Percentiles rank a stretch among this genome's conserved stretches.
Conservation (phyloP, 1,140 invertebrate genomes). For the Bombus fervidus region DNA sequence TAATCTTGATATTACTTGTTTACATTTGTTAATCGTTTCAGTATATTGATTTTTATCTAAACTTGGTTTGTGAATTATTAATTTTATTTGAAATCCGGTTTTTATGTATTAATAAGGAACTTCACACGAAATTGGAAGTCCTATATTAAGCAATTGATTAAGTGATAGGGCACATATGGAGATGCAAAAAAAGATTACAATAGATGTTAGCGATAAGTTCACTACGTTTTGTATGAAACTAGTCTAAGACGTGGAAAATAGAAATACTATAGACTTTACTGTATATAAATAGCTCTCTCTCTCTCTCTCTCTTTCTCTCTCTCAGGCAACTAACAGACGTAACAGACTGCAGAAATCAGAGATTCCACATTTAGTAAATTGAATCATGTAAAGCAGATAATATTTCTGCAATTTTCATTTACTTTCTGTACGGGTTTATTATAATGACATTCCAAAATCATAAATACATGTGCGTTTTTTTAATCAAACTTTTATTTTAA, state of each 20-base stretch:
- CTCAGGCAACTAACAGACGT: slow-evolving; percentile 47
- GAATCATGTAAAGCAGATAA: not conserved
- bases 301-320: too few species aligned
- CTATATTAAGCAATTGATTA: slow-evolving; percentile 9
- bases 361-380: slow-evolving; percentile 13
- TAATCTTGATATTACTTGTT: slow-evolving; percentile 45
- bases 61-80: slow-evolving; percentile 15
- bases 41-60: slow-evolving; percentile 62
- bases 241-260: slow-evolving; percentile 68
- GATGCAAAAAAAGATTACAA: slow-evolving; percentile 39
- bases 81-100: slow-evolving; percentile 21
- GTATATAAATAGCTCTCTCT: slow-evolving; percentile 45
- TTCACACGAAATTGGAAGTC: slow-evolving; percentile 17
- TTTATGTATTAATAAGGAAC: not conserved
- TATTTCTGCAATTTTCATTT: slow-evolving; percentile 26
- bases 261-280: slow-evolving; percentile 48
- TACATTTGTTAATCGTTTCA: slow-evolving; percentile 44
- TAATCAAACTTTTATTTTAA: slow-evolving; percentile 43
- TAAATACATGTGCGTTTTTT: slow-evolving; percentile 30
- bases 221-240: slow-evolving; percentile 73
- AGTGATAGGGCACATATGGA: not conserved
- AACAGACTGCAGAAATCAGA: slow-evolving; percentile 34
- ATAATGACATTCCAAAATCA: slow-evolving; percentile 60
- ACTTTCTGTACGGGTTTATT: slow-evolving; percentile 46
- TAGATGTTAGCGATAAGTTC: slow-evolving; percentile 62